Conservation (phyloP, 2,888 invertebrate genomes). For the Ptilodon capucinus region DNA sequence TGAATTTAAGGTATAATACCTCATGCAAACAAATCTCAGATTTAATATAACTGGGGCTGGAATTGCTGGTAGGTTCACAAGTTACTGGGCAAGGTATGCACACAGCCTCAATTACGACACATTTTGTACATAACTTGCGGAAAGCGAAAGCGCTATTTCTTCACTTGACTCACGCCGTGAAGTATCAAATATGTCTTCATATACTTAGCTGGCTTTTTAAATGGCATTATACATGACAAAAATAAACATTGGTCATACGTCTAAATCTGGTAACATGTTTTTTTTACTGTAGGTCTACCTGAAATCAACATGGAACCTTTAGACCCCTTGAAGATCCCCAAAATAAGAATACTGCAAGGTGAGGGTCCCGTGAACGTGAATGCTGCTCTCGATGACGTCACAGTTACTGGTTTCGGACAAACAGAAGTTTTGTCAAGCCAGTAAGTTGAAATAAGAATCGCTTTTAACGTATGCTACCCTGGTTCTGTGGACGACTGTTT, state of each 20-base stretch:
- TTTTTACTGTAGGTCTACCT: conserved; percentile 66
- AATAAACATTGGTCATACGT: background rate
- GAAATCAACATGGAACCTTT: conserved; percentile 84
- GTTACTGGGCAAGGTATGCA: conserved; percentile 62
- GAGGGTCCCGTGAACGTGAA: conserved; percentile 87
- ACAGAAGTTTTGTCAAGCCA: conserved; percentile 84
- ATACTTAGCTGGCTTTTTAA: conserved; percentile 8
- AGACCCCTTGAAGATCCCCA: conserved; percentile 85
- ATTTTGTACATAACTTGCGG: conserved; percentile 74
- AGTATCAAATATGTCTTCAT: conserved; percentile 35
- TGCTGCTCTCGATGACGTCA: conserved; percentile 85
- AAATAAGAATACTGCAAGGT: conserved; percentile 86
- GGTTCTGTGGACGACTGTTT: conserved; percentile 60
- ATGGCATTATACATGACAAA: background rate
- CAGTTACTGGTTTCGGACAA: conserved; percentile 84
- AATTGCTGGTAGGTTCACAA: conserved; percentile 41
- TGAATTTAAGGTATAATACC: too few species aligned
- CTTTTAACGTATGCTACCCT: conserved; percentile 46
- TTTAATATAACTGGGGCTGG: background rate
- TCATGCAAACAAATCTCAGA: too few species aligned
- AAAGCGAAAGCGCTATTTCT: conserved; percentile 81
- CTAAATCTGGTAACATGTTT: background rate
- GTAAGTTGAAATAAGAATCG: conserved; percentile 60
- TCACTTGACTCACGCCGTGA: conserved; percentile 57
- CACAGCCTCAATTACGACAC: conserved; percentile 78